Conservation (phyloP, 2,113 vertebrate genomes). For the Lontra canadensis region DNA sequence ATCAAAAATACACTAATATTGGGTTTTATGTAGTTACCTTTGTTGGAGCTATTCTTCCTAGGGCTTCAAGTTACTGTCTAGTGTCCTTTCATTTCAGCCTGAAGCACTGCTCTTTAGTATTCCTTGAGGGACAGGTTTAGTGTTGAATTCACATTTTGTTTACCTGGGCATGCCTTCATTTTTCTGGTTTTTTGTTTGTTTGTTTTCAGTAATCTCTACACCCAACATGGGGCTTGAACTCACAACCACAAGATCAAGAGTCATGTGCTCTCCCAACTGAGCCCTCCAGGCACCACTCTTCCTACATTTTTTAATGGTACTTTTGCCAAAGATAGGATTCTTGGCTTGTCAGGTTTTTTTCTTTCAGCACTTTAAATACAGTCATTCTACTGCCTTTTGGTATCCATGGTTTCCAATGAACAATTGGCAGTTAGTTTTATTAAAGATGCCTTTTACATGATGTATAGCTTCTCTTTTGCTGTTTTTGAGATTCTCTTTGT, state of each 20-base stretch:
- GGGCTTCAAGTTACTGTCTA: neutral
- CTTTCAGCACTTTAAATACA: neutral
- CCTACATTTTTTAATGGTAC: neutral
- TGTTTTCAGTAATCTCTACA: neutral
- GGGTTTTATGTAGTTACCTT: neutral
- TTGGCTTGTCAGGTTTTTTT: neutral
- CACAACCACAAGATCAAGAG: neutral
- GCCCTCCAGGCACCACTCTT: neutral
- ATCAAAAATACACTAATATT: neutral
- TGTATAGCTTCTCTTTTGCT: neutral
- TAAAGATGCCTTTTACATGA: neutral
- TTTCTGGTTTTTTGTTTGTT: neutral
- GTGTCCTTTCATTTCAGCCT: neutral
- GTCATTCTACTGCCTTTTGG: neutral
- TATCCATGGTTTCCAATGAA: neutral
- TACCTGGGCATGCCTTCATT: neutral
- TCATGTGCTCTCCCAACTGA: neutral
- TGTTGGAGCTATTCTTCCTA: neutral
- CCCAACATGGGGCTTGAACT: neutral
- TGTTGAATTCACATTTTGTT: neutral
- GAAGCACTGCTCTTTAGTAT: neutral
- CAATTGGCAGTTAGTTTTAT: neutral
- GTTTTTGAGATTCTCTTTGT: neutral
- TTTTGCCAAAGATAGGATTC: neutral
- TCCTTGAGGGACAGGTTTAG: neutral